Base-by-base conservation (phyloP, 2,113 vertebrate genomes). In the Perognathus longimembris region DNA sequence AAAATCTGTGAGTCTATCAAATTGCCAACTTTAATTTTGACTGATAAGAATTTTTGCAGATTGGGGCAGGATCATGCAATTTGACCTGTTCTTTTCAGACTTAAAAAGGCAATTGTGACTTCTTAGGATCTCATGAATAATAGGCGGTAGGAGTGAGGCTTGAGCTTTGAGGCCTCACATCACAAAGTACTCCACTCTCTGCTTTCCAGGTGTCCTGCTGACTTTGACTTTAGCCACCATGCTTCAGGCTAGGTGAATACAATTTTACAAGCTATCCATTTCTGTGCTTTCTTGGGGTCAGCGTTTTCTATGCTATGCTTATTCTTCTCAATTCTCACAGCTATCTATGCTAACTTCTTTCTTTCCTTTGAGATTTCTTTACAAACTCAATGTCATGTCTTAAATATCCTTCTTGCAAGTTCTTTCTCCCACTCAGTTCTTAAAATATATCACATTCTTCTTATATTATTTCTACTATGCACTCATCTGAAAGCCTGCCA, bases 331-430 rank as follows among this genome's bases (percentile, higher is more conserved):
- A 20, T 57, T 78, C 28, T 50, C 76, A 90, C 42, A 9, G 0
- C 15, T 80, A 22, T 90, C 42, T 63, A 28, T 45, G 17, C 50
- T 75, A 89, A 64, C 61, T 61, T 17, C 32, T 85, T n/a, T 63
- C 42, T 40, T 90, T 74, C 69, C 42, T 84, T 83, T 66, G 64
- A 73, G 36, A 57, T 69, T 80, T 76, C 45, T 57, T 89, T 70
- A 50, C 83, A 78, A 24, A 9, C 20, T 36, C 6, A 61, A 82
- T 88, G 20, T 24, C 42, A 32, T 7, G 0, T 69, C 21, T 12
- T 21, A 26, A 67, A 57, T 30, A 89, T 6, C 8, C 4, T 59
- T 64, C 14, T 17, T 42, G 22, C 34, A 28, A 73, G 9, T 71
- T 74, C 30, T 80, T 2, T 85, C 34, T 81, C 22, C 20, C 38